phyloP scores from a whole-genome alignment of 1,140 invertebrate species.

The Drosophila rufa region DNA sequence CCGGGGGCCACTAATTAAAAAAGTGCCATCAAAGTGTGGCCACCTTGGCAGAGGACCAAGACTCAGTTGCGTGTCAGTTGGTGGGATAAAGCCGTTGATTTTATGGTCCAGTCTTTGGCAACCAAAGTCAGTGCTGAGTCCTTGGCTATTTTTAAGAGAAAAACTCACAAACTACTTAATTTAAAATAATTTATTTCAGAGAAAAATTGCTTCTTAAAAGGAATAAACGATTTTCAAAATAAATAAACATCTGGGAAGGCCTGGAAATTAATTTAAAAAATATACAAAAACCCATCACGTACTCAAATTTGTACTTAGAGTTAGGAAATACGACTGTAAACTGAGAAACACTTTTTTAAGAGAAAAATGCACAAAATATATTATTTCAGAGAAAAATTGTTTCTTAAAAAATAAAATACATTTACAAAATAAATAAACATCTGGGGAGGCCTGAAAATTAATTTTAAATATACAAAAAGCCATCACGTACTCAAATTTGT shows the following conservation, averaged over 20 bases:
- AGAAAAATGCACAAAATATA: too few relatives aligned
- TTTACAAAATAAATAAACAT: background rate
- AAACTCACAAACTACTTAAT: too few relatives aligned
- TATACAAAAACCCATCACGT: background rate
- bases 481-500: background rate
- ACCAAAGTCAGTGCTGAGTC: background rate
- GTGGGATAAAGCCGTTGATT: conserved; percentile 63
- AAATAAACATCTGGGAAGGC: background rate
- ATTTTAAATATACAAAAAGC: background rate
- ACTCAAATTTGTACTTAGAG: background rate
- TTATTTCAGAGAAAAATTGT: too few relatives aligned
- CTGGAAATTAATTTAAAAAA: background rate
- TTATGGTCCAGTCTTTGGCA: conserved; percentile 43
- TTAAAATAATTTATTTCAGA: too few relatives aligned
- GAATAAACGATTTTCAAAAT: too few relatives aligned
- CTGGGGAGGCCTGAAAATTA: background rate
- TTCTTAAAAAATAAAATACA: too few relatives aligned
- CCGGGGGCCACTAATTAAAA: conserved; percentile 70
- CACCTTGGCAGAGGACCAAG: conserved; percentile 32
- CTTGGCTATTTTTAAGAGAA: background rate
- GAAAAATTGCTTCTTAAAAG: too few relatives aligned
- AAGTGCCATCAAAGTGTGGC: conserved; percentile 81
- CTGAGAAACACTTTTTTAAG: background rate
- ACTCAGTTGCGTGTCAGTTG: conserved; percentile 57
- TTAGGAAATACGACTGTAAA: background rate